Evolutionary conservation across 1,140 invertebrate species (phyloP).

Genomic region (Drosophila suzukii): DNA sequence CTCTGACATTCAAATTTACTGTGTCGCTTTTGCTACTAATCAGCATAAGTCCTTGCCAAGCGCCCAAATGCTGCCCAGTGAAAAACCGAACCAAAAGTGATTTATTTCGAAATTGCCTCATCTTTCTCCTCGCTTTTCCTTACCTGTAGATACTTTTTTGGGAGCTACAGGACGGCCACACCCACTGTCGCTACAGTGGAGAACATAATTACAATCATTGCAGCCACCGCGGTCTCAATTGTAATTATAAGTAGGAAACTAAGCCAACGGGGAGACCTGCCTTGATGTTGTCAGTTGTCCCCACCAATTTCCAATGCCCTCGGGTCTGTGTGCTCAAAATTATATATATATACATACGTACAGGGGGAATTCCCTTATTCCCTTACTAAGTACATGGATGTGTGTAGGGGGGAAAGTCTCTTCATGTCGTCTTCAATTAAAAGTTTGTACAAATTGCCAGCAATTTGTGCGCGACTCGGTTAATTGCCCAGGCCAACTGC

Average conservation of each 20-base stretch:
- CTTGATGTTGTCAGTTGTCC: conserved; percentile 14
- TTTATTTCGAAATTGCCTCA: conserved; percentile 67
- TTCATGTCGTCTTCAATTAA: conserved; percentile 78
- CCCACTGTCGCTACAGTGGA: conserved; percentile 41
- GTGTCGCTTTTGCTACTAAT: conserved; percentile 80
- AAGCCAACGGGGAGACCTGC: conserved; percentile 44
- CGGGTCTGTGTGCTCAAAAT: conserved; percentile 61
- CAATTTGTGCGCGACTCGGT: conserved; percentile 63
- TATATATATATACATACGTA: conserved; percentile 37
- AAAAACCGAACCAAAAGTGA: conserved; percentile 61
- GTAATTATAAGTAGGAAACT: conserved; percentile 77
- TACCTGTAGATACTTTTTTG: conserved; percentile 70
- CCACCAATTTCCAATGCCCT: conserved; percentile 50
- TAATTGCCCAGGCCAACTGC: conserved; percentile 62
- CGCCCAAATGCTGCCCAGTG: conserved; percentile 47
- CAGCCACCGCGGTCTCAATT: conserved; percentile 63
- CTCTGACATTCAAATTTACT: conserved; percentile 75
- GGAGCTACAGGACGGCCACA: neutral
- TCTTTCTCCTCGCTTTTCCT: conserved; percentile 15
- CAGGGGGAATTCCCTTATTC: conserved; percentile 22
- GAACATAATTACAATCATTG: conserved; percentile 82
- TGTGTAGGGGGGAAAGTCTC: conserved; percentile 49
- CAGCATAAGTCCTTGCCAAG: conserved; percentile 75
- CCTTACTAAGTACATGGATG: conserved; percentile 21
- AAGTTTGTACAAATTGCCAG: conserved; percentile 76